Percentiles rank a stretch among this genome's conserved stretches.
phyloP scores from a whole-genome alignment of 2,797 vertebrate species.

The Hylomyscus alleni region DNA sequence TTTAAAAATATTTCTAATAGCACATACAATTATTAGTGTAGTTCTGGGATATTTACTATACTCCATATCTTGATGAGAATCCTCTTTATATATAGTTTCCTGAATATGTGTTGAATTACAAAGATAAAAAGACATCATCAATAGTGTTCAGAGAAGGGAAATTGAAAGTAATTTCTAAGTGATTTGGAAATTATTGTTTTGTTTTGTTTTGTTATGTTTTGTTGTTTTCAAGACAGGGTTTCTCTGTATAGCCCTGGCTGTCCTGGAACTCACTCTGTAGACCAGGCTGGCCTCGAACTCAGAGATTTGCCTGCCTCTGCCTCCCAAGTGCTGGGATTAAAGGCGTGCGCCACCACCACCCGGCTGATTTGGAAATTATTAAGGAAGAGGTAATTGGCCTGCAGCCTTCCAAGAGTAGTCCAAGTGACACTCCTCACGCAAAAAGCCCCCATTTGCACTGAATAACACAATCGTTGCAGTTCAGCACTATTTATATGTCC shows the following conservation, averaged over 20 bases:
- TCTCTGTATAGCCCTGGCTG: too few species aligned
- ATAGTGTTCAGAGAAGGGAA: slow-evolving; percentile 65
- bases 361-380: slow-evolving; percentile 77
- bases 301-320: too few species aligned
- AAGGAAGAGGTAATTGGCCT: slow-evolving; percentile 42
- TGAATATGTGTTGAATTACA: slow-evolving; percentile 84
- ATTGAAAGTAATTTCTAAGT: slow-evolving; percentile 64
- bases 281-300: too few species aligned
- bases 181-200: slow-evolving; percentile 77
- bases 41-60: slow-evolving; percentile 70
- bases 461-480: slow-evolving; percentile 59
- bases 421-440: slow-evolving; percentile 31
- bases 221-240: too few species aligned
- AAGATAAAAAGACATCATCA: slow-evolving; percentile 76
- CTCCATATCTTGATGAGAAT: slow-evolving; percentile 83
- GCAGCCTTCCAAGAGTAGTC: slow-evolving; percentile 74
- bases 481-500: neutral
- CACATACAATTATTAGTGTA: slow-evolving; percentile 27
- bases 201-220: too few species aligned
- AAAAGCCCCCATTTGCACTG: slow-evolving; percentile 67
- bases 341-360: too few species aligned
- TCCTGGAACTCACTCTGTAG: too few species aligned
- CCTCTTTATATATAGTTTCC: slow-evolving; percentile 83
- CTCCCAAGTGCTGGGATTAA: too few species aligned
- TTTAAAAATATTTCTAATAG: slow-evolving; percentile 63